These are phyloP conservation scores for Eremophila alpestris DNA, from an alignment of 2,797 vertebrate genomes.

Conservation along the genomic window DNA sequence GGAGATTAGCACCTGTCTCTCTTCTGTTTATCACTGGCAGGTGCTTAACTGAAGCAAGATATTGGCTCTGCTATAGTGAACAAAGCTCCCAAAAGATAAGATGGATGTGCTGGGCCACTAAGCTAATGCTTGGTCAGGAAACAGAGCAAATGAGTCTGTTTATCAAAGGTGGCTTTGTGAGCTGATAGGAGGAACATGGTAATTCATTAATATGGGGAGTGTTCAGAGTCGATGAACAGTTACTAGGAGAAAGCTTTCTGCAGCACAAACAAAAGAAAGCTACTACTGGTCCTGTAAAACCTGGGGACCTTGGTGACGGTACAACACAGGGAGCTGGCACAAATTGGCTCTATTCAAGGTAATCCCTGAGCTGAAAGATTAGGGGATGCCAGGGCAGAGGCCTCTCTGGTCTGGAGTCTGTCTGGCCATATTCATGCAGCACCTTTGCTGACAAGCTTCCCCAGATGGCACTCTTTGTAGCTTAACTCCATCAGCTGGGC, in stretches of 20 bases:
- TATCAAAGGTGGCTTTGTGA: slow-evolving; percentile 33
- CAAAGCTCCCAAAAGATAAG: slow-evolving; percentile 66
- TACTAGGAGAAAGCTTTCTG: neutral
- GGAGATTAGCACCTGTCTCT: slow-evolving; percentile 56
- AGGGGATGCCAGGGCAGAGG: neutral
- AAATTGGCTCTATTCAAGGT: neutral
- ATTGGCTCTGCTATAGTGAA: slow-evolving; percentile 19
- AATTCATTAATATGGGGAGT: neutral
- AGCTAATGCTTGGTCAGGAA: slow-evolving; percentile 58
- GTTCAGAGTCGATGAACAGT: neutral
- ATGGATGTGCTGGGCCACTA: slow-evolving; percentile 64
- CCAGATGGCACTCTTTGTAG: neutral
- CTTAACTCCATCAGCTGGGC: neutral
- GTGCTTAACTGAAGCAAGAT: slow-evolving; percentile 59
- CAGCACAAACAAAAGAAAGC: neutral
- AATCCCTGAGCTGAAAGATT: neutral
- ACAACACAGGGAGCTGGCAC: neutral
- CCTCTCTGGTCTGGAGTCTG: neutral
- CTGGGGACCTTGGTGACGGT: neutral
- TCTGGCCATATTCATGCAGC: neutral
- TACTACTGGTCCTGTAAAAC: neutral
- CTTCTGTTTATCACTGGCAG: slow-evolving; percentile 67
- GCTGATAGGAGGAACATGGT: neutral
- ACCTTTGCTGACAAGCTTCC: neutral
- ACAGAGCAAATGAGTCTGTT: slow-evolving; percentile 37